Evolutionary conservation across 2,888 invertebrate genomes (phyloP).

Genomic region (Epirrita christyi): DNA sequence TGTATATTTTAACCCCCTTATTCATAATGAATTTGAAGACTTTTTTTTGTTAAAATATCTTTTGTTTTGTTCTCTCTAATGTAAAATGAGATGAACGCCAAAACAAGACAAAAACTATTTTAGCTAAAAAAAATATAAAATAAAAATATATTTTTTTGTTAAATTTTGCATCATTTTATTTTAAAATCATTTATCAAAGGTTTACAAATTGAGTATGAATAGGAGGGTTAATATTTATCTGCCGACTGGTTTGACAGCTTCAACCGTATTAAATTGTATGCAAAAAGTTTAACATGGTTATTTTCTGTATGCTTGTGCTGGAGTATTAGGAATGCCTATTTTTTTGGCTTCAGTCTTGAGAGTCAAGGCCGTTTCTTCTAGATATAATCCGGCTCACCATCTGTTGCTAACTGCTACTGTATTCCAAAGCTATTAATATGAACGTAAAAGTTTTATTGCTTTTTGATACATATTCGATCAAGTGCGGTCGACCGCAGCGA

Average conservation of each 20-base stretch:
- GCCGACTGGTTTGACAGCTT: neutral
- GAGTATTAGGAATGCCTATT: slow-evolving; percentile 38
- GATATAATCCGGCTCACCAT: slow-evolving; percentile 28
- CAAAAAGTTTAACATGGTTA: slow-evolving; percentile 2
- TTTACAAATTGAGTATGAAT: too few relatives aligned
- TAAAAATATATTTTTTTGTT: too few relatives aligned
- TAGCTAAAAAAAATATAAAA: too few relatives aligned
- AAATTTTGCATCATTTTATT: too few relatives aligned
- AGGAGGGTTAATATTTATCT: neutral
- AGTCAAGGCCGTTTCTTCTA: slow-evolving; percentile 60
- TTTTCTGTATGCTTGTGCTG: slow-evolving; percentile 7
- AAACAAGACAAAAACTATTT: too few relatives aligned
- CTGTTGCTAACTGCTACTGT: slow-evolving; percentile 51
- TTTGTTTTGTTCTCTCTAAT: too few relatives aligned
- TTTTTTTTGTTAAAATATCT: too few relatives aligned
- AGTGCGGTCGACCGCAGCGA: slow-evolving; percentile 25
- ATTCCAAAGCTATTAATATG: slow-evolving; percentile 42
- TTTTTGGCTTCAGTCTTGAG: slow-evolving; percentile 45
- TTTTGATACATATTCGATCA: slow-evolving; percentile 38
- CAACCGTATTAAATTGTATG: slow-evolving; percentile 7
- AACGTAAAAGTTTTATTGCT: slow-evolving; percentile 44
- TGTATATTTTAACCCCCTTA: too few relatives aligned
- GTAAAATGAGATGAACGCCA: too few relatives aligned
- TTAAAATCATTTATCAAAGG: too few relatives aligned
- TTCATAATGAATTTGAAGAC: too few relatives aligned